Evolutionary conservation across 2,797 vertebrate genomes (phyloP).

Genomic region (Poeciliopsis presidionis): DNA sequence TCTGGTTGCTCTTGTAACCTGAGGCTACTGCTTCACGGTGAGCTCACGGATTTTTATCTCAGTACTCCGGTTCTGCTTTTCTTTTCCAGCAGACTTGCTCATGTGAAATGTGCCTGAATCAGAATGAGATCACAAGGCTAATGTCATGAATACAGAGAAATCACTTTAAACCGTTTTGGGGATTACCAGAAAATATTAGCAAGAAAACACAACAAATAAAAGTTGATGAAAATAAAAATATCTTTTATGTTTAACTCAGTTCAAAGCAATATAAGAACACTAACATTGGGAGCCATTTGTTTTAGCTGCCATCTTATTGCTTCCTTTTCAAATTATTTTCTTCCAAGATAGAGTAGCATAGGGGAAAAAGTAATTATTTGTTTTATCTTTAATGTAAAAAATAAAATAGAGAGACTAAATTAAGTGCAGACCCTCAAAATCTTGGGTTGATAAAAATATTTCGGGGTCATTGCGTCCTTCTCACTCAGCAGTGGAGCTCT

Average conservation of each 20-base stretch:
- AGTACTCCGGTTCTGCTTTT: conserved; percentile 31
- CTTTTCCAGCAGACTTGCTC: conserved; percentile 37
- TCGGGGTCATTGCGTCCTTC: neutral
- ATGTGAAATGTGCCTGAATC: conserved; percentile 37
- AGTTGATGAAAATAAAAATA: neutral
- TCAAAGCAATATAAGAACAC: neutral
- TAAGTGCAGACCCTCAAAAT: neutral
- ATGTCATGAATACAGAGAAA: conserved; percentile 33
- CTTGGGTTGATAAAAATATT: neutral
- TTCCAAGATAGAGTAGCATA: neutral
- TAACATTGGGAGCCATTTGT: neutral
- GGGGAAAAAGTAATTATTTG: neutral
- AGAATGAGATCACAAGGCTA: conserved; percentile 41
- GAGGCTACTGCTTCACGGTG: conserved; percentile 18
- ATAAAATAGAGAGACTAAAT: neutral
- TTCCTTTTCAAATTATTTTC: neutral
- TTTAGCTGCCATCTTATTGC: neutral
- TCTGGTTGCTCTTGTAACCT: conserved; percentile 23
- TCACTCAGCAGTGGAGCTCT: neutral
- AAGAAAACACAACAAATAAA: neutral
- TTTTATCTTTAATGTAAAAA: neutral
- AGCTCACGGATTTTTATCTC: conserved; percentile 18
- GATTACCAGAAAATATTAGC: conserved; percentile 30
- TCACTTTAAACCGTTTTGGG: conserved; percentile 34
- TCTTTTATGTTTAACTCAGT: neutral